Percentiles rank a stretch among this genome's conserved stretches.
Conservation (phyloP, 2,113 vertebrate species). For the Syngnathoides biaculeatus region DNA sequence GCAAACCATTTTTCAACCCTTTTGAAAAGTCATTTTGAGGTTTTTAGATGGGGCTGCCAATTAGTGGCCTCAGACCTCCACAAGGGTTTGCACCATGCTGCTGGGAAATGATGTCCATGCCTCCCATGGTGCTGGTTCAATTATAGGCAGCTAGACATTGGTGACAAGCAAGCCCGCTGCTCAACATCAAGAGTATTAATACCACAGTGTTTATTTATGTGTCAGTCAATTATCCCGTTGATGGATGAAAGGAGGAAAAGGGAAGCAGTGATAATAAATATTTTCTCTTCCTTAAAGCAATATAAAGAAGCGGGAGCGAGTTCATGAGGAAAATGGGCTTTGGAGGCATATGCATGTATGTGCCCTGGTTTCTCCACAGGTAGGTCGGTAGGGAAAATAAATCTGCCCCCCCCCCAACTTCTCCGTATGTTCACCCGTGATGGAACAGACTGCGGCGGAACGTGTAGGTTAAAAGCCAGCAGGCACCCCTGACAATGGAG, state of each 20-base stretch:
- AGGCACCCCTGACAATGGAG: constrained; percentile 61
- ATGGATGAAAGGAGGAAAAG: constrained; percentile 4
- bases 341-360: constrained; percentile 5
- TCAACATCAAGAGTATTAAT: constrained; percentile 53
- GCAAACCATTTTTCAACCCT: not conserved
- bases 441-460: constrained; percentile 43
- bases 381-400: constrained; percentile 27
- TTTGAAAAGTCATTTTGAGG: not conserved
- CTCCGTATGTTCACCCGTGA: constrained; percentile 12
- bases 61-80: not conserved
- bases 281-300: constrained; percentile 18
- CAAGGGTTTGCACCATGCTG: not conserved
- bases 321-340: constrained; percentile 1
- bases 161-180: not conserved
- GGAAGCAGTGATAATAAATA: constrained; percentile 15
- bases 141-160: not conserved
- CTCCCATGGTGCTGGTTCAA: not conserved
- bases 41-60: not conserved
- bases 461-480: constrained; percentile 43
- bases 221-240: constrained; percentile 47
- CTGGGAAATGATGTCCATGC: not conserved
- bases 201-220: constrained; percentile 47
- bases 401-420: constrained; percentile 4
- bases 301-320: constrained; percentile 2
- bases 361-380: constrained; percentile 38